Evolutionary conservation across 2,797 vertebrate species (phyloP).

Genomic region (Epinephelus malabaricus): DNA sequence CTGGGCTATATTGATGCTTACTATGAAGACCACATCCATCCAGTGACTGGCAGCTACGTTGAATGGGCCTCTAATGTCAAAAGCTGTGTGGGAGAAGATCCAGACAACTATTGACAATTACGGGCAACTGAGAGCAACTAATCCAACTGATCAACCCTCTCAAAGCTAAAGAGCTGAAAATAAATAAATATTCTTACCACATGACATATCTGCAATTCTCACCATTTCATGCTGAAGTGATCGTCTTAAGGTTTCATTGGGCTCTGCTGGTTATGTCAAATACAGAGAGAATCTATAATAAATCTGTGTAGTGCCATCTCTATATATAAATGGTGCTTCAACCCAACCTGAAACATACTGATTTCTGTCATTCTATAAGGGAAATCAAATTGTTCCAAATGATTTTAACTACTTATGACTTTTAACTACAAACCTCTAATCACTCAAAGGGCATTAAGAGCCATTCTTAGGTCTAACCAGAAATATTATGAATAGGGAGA

Average conservation of each 20-base stretch:
- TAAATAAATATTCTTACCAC: conserved; percentile 25
- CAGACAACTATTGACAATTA: conserved; percentile 40
- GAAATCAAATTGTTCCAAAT: too few species aligned
- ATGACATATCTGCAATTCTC: not conserved
- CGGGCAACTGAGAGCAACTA: not conserved
- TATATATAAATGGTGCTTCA: too few species aligned
- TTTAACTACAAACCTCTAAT: too few species aligned
- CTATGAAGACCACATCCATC: conserved; percentile 83
- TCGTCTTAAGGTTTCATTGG: not conserved
- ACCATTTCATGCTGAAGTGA: not conserved
- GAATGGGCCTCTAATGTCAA: conserved; percentile 66
- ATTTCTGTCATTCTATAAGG: too few species aligned
- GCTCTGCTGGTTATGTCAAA: conserved; percentile 7
- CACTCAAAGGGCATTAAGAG: too few species aligned
- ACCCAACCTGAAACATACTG: too few species aligned
- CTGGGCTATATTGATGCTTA: conserved; percentile 56
- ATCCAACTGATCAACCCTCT: not conserved
- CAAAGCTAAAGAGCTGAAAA: conserved; percentile 10
- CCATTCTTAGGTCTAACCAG: too few species aligned
- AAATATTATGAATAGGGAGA: too few species aligned
- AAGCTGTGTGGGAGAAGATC: conserved; percentile 66
- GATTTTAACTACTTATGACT: too few species aligned
- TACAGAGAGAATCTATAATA: not conserved
- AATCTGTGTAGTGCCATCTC: not conserved
- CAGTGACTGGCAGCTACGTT: conserved; percentile 59